Evolutionary conservation across 2,113 vertebrate species (phyloP).

Genomic region (Cinclus cinclus): DNA sequence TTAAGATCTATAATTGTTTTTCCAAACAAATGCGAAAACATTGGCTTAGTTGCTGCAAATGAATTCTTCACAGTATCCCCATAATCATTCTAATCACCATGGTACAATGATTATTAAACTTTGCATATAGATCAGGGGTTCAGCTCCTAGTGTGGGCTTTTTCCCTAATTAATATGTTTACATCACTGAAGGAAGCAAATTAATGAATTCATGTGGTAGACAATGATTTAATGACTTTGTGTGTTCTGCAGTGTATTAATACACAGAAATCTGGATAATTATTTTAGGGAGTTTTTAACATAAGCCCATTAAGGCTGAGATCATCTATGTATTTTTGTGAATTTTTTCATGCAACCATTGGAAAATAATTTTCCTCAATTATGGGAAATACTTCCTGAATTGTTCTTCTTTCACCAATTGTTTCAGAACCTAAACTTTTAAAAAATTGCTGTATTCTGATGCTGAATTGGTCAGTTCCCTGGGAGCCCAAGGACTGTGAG

Average conservation of each 20-base stretch:
- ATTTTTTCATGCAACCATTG: neutral
- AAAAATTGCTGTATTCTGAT: neutral
- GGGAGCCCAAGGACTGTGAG: neutral
- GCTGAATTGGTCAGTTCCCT: neutral
- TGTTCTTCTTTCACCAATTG: neutral
- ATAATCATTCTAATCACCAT: constrained; percentile 71
- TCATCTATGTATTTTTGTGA: neutral
- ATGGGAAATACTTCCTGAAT: neutral
- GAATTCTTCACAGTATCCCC: constrained; percentile 70
- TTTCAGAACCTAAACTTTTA: neutral
- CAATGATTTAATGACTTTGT: constrained; percentile 2
- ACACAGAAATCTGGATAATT: neutral
- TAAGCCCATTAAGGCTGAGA: neutral
- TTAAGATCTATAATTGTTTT: constrained; percentile 78
- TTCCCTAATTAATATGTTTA: constrained; percentile 69
- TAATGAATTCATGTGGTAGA: constrained; percentile 46
- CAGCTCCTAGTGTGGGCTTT: constrained; percentile 55
- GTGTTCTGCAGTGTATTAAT: neutral
- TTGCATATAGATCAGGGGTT: constrained; percentile 68
- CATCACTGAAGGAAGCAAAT: constrained; percentile 13
- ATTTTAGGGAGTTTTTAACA: neutral
- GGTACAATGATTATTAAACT: constrained; percentile 70
- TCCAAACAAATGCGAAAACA: constrained; percentile 74
- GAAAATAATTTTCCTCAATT: neutral
- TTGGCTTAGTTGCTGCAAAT: constrained; percentile 70